These are phyloP conservation scores for Misgurnus anguillicaudatus DNA, from an alignment of 2,113 vertebrate genomes.

Conservation along the genomic window DNA sequence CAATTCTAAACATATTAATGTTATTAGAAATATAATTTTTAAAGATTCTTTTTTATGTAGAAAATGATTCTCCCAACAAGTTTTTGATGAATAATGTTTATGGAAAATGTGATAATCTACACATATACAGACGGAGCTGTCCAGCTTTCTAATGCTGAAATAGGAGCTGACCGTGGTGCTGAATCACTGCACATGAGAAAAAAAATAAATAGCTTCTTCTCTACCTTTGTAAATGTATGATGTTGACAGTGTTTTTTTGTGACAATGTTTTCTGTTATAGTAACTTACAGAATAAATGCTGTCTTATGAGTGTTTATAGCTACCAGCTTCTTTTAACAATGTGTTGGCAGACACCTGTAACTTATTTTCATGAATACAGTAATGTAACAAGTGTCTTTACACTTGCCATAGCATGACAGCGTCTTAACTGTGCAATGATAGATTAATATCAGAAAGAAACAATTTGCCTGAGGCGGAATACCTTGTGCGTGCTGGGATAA, in stretches of 20 bases:
- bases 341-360: neutral
- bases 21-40: too few relatives aligned
- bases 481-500: slow-evolving; percentile 28
- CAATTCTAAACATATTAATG: too few relatives aligned
- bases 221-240: too few relatives aligned
- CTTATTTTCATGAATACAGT: slow-evolving; percentile 10
- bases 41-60: too few relatives aligned
- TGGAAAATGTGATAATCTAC: too few relatives aligned
- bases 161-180: neutral
- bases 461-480: slow-evolving; percentile 42
- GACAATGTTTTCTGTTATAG: neutral
- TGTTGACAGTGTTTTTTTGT: too few relatives aligned
- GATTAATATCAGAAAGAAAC: slow-evolving; percentile 47
- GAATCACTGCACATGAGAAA: too few relatives aligned
- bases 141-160: slow-evolving; percentile 13
- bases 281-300: neutral
- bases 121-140: slow-evolving; percentile 20
- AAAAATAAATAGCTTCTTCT: too few relatives aligned
- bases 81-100: too few relatives aligned
- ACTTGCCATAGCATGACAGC: slow-evolving; percentile 24
- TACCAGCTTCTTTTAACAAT: neutral
- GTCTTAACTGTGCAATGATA: slow-evolving; percentile 29
- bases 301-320: neutral
- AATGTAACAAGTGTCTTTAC: slow-evolving; percentile 13
- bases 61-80: too few relatives aligned